These are phyloP conservation scores for Tipula confusa DNA, from an alignment of 2,888 invertebrate genomes.

Conservation along the genomic window DNA sequence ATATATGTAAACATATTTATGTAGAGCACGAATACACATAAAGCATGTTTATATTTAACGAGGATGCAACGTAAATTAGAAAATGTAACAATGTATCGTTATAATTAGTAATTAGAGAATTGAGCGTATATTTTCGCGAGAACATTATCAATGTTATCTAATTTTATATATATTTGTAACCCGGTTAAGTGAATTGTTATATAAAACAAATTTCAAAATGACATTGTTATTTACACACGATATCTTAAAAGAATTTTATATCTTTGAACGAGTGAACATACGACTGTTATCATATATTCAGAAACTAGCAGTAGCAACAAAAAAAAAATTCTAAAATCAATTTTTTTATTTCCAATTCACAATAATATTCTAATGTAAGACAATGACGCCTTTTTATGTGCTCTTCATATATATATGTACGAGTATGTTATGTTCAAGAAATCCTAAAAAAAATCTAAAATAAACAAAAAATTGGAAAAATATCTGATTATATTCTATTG, in stretches of 20 bases:
- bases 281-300: neutral
- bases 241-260: neutral
- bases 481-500: neutral
- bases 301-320: neutral
- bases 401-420: neutral
- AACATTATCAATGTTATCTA: neutral
- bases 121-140: neutral
- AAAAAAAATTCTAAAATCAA: neutral
- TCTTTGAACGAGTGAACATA: neutral
- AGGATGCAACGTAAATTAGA: neutral
- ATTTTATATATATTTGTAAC: neutral
- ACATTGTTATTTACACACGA: neutral
- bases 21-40: neutral
- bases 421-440: neutral
- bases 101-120: neutral
- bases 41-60: neutral
- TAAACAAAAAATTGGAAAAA: neutral
- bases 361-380: neutral
- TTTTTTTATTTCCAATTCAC: neutral
- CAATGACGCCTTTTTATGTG: neutral
- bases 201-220: neutral
- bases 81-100: neutral
- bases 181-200: constrained; percentile 9
- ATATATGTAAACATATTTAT: neutral
- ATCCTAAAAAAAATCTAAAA: neutral